Percentiles rank a stretch among this genome's conserved stretches.
phyloP scores from a whole-genome alignment of 1,140 invertebrate species.

The Parapsyche elsis region DNA sequence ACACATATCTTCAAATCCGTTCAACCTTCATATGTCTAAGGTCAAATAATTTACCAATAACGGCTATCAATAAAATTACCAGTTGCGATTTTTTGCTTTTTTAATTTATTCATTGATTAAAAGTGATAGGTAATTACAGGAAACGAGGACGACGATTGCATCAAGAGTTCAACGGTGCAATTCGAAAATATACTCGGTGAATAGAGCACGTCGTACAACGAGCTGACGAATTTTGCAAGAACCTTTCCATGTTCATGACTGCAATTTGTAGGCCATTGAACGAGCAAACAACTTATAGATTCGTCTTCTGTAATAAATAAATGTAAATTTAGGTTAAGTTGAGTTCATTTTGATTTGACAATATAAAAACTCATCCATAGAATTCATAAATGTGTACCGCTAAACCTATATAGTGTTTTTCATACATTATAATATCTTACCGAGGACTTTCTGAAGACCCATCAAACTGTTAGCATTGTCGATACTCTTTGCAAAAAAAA shows the following conservation, averaged over 20 bases:
- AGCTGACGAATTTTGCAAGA: slow-evolving; percentile 72
- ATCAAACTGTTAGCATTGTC: slow-evolving; percentile 59
- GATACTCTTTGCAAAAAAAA: slow-evolving; percentile 74
- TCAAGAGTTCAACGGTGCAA: slow-evolving; percentile 74
- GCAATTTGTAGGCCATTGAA: slow-evolving; percentile 70
- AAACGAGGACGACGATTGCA: slow-evolving; percentile 73
- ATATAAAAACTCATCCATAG: too few species aligned
- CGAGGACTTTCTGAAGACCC: neutral
- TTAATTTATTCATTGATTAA: slow-evolving; percentile 6
- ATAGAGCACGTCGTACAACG: slow-evolving; percentile 73
- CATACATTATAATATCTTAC: neutral
- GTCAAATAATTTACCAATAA: neutral
- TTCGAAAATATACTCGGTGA: slow-evolving; percentile 66
- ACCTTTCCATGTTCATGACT: slow-evolving; percentile 63
- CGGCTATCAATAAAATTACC: neutral
- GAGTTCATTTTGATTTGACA: neutral
- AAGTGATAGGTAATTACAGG: slow-evolving; percentile 65
- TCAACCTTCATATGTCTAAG: too few species aligned
- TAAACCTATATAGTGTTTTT: too few species aligned
- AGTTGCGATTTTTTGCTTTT: neutral
- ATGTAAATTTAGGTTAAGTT: slow-evolving; percentile 1
- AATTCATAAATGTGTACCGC: too few species aligned
- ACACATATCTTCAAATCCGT: too few species aligned
- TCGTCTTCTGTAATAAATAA: slow-evolving; percentile 65
- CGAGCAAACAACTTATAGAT: slow-evolving; percentile 71